A percentile compares a stretch with the other conserved stretches of the same genome.
phyloP scores from a whole-genome alignment of 2,888 invertebrate genomes.

The Catocala nupta region DNA sequence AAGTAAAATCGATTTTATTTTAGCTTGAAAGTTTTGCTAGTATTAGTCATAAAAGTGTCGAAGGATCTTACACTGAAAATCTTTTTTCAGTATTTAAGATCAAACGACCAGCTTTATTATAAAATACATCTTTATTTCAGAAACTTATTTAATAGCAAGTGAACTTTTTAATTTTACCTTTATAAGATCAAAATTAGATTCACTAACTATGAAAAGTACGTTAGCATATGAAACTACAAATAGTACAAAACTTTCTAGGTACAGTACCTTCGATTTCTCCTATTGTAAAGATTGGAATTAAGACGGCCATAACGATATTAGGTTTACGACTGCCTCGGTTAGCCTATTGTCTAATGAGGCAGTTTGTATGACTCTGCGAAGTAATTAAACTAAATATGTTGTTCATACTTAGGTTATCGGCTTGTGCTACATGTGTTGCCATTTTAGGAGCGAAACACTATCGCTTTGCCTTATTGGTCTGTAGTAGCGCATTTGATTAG shows the following conservation, averaged over 20 bases:
- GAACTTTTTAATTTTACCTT: no score
- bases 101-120: no score
- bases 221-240: conserved; percentile 14
- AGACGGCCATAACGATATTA: conserved; percentile 50
- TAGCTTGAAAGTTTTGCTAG: background rate
- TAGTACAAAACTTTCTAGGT: conserved; percentile 47
- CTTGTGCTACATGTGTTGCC: conserved; percentile 69
- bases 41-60: background rate
- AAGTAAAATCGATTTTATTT: conserved; percentile 3
- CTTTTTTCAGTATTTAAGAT: no score
- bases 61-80: no score
- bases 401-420: conserved; percentile 56
- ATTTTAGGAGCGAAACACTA: conserved; percentile 60
- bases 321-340: conserved; percentile 56
- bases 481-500: conserved; percentile 38
- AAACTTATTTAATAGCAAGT: no score
- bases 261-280: conserved; percentile 50
- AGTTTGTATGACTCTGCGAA: conserved; percentile 57
- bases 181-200: no score
- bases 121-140: no score
- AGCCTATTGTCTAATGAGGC: conserved; percentile 58
- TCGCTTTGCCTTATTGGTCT: conserved; percentile 27
- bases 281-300: conserved; percentile 43
- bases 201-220: conserved; percentile 1
- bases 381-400: conserved; percentile 45